A percentile compares a stretch with the other conserved stretches of the same genome.
phyloP scores from a whole-genome alignment of 2,888 invertebrate species.

The Drosophila neonasuta region DNA sequence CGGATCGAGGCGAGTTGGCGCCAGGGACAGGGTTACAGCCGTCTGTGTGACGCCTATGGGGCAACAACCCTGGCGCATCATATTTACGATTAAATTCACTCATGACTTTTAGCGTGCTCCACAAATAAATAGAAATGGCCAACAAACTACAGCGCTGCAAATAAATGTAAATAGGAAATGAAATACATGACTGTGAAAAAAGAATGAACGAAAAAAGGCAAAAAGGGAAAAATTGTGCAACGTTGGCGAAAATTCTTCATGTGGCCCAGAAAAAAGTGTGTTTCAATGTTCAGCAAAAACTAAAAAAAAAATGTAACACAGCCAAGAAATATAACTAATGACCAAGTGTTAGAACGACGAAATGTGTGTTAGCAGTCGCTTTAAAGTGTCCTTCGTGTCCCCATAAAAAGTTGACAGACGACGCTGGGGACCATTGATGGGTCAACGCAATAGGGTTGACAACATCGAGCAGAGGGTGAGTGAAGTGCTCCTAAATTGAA shows the following conservation, averaged over 20 bases:
- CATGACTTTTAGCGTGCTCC: conserved; percentile 30
- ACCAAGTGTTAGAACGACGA: conserved; percentile 30
- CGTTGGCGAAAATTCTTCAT: conserved; percentile 34
- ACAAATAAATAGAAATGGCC: conserved; percentile 32
- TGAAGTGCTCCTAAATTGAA: not conserved
- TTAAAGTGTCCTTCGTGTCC: conserved; percentile 23
- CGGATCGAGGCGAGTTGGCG: conserved; percentile 56
- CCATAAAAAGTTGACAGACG: conserved; percentile 14
- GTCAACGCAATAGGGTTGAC: not conserved
- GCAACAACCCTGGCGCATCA: conserved; percentile 65
- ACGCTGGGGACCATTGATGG: conserved; percentile 17
- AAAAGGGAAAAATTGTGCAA: conserved; percentile 38
- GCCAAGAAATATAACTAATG: conserved; percentile 26
- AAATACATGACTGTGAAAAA: conserved; percentile 51
- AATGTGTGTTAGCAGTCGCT: conserved; percentile 57
- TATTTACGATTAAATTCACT: conserved; percentile 57
- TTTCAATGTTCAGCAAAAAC: conserved; percentile 38
- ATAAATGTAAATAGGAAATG: conserved; percentile 68
- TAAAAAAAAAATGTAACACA: conserved; percentile 31
- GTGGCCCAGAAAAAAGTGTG: conserved; percentile 30
- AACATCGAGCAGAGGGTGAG: not conserved
- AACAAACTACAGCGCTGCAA: conserved; percentile 17
- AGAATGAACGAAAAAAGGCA: conserved; percentile 18
- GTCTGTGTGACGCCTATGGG: conserved; percentile 56
- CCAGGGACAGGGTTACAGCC: conserved; percentile 58